phyloP scores from a whole-genome alignment of 2,797 vertebrate species.

The Argyrosomus regius region DNA sequence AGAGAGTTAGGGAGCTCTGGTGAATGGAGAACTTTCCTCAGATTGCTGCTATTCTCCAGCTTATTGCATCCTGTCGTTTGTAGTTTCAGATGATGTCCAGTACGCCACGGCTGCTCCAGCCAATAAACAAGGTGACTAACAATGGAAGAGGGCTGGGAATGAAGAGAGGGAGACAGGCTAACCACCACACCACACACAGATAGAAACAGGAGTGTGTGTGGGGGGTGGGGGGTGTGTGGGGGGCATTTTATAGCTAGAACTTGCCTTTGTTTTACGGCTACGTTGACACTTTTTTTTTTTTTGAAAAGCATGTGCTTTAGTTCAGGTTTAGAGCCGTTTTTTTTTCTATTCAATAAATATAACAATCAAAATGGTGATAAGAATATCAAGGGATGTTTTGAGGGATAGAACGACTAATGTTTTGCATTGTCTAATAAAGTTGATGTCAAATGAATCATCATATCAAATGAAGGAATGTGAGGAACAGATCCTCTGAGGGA shows the following conservation, averaged over 20 bases:
- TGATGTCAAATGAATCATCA: background rate
- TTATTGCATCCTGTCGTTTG: slow-evolving; percentile 99
- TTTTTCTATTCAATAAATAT: background rate
- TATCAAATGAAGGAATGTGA: background rate
- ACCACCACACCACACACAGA: slow-evolving; percentile 69
- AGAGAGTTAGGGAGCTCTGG: slow-evolving; percentile 97
- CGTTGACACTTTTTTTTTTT: slow-evolving; percentile 11
- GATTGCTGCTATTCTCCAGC: slow-evolving; percentile 97
- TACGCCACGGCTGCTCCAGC: slow-evolving; percentile 92
- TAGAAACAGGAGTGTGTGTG: slow-evolving; percentile 41
- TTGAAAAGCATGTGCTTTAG: background rate
- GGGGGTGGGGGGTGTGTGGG: background rate
- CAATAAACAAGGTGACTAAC: slow-evolving; percentile 96
- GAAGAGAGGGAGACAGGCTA: slow-evolving; percentile 78
- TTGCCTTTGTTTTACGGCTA: slow-evolving; percentile 38
- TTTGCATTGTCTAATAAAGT: background rate
- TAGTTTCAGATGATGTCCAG: slow-evolving; percentile 98
- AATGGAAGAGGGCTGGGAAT: slow-evolving; percentile 85
- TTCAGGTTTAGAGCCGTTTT: background rate
- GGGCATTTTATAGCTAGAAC: slow-evolving; percentile 41
- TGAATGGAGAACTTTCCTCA: slow-evolving; percentile 99
- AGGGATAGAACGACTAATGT: background rate
- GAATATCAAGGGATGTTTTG: background rate
- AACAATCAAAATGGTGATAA: background rate
- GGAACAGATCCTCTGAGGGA: no score